Percentiles rank a stretch among this genome's conserved stretches.
Evolutionary conservation across 2,113 vertebrate genomes (phyloP).

Genomic region (Caloenas nicobarica): DNA sequence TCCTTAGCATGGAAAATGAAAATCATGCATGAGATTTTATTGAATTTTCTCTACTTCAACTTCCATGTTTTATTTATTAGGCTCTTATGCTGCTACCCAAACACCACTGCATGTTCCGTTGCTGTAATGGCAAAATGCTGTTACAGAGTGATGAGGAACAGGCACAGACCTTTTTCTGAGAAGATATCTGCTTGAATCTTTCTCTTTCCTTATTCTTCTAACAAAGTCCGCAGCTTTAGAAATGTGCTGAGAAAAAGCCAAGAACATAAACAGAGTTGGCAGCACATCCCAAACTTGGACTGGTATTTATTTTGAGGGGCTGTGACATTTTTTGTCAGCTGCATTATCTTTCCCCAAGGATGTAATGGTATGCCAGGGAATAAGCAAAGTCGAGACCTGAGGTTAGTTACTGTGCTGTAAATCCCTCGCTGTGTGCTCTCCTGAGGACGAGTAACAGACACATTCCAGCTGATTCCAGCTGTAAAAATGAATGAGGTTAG

Average conservation of each 20-base stretch:
- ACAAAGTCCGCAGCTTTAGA: background rate
- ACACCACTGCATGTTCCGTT: background rate
- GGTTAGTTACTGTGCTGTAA: conserved; percentile 41
- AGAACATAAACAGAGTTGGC: background rate
- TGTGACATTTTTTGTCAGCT: conserved; percentile 42
- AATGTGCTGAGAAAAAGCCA: background rate
- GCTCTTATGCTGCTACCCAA: background rate
- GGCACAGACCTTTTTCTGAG: background rate
- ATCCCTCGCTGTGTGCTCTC: background rate
- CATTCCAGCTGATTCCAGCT: conserved; percentile 37
- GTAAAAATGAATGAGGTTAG: conserved; percentile 7
- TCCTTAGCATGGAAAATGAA: conserved; percentile 25
- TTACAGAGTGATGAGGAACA: background rate
- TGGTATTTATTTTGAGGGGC: conserved; percentile 1
- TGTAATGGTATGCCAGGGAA: conserved; percentile 7
- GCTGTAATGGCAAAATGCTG: background rate
- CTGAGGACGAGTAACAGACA: background rate
- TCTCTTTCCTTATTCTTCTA: background rate
- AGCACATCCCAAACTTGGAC: background rate
- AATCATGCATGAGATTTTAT: conserved; percentile 7
- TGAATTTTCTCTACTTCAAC: conserved; percentile 2
- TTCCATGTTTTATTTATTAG: conserved; percentile 29
- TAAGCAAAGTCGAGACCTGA: background rate
- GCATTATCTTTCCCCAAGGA: conserved; percentile 5
- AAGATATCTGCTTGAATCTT: background rate